phyloP scores from a whole-genome alignment of 2,888 invertebrate species.

The Lasioglossum lativentre region DNA sequence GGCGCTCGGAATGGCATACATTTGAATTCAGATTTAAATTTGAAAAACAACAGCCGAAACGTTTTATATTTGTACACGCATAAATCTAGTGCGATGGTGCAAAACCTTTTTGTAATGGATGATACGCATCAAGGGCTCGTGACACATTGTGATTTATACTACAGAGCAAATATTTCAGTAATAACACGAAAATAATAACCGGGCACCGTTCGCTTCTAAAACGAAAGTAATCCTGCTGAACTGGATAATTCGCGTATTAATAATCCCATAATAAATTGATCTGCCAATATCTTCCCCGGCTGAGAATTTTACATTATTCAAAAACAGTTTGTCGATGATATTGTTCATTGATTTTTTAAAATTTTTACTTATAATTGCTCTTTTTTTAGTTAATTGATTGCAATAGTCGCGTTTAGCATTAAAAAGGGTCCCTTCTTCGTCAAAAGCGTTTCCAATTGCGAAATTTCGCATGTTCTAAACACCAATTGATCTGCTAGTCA shows the following conservation, averaged over 20 bases:
- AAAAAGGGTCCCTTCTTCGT: not conserved
- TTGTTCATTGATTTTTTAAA: not conserved
- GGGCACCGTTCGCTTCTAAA: not conserved
- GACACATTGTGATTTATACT: conserved; percentile 21
- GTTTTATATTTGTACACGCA: conserved; percentile 19
- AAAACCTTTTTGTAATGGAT: conserved; percentile 6
- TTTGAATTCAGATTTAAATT: conserved; percentile 28
- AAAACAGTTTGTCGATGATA: not conserved
- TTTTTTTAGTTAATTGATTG: not conserved
- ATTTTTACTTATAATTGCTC: no score
- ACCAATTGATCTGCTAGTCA: not conserved
- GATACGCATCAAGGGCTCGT: conserved; percentile 5
- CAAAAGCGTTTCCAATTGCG: not conserved
- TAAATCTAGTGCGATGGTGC: conserved; percentile 9
- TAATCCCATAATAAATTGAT: not conserved
- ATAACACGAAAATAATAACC: conserved; percentile 28
- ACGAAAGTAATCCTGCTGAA: not conserved
- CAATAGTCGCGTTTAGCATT: not conserved
- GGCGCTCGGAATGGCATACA: not conserved
- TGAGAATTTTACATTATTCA: not conserved
- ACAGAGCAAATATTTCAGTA: conserved; percentile 12
- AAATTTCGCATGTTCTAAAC: not conserved
- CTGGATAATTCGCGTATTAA: not conserved
- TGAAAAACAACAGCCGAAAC: not conserved
- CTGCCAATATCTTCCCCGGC: not conserved